Evolutionary conservation across 1,140 invertebrate genomes (phyloP).

Genomic region (Phymorhynchus buccinoides): DNA sequence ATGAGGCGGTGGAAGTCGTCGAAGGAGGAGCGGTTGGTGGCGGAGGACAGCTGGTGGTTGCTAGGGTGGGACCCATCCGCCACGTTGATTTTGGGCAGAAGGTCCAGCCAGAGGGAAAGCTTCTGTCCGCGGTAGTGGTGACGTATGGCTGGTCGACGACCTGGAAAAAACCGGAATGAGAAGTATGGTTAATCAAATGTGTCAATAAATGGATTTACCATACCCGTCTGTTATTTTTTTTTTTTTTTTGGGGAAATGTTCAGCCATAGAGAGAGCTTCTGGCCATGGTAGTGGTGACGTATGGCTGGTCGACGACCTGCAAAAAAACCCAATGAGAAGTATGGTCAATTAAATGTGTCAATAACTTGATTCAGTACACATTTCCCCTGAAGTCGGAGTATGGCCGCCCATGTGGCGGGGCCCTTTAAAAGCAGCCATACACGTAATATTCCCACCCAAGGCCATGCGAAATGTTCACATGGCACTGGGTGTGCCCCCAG

Average conservation of each 20-base stretch:
- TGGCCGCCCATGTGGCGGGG: too few relatives aligned
- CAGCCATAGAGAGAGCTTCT: conserved; percentile 94
- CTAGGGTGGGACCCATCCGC: conserved; percentile 83
- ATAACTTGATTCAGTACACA: neutral
- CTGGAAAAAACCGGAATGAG: conserved; percentile 18
- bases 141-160: conserved; percentile 76
- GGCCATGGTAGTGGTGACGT: conserved; percentile 95
- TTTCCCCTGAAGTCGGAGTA: too few relatives aligned
- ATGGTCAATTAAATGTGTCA: too few relatives aligned
- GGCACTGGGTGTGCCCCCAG: too few relatives aligned
- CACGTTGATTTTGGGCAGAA: conserved; percentile 95
- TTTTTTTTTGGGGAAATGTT: conserved; percentile 90
- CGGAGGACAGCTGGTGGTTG: conserved; percentile 84
- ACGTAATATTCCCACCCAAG: too few relatives aligned
- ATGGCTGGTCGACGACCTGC: conserved; percentile 69
- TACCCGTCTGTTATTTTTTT: neutral
- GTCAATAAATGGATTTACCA: neutral
- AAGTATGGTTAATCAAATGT: too few relatives aligned
- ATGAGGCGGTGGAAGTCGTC: conserved; percentile 63
- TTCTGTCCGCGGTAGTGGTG: conserved; percentile 95
- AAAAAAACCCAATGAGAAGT: too few relatives aligned
- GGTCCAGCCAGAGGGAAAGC: conserved; percentile 94
- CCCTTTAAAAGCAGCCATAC: too few relatives aligned
- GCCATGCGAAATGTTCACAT: too few relatives aligned
- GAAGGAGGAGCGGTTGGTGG: conserved; percentile 63